Percentiles rank a stretch among this genome's conserved stretches.
These are phyloP conservation scores for Diploscapter pachys DNA, from an alignment of 1,140 invertebrate genomes.

Conservation along the genomic window DNA sequence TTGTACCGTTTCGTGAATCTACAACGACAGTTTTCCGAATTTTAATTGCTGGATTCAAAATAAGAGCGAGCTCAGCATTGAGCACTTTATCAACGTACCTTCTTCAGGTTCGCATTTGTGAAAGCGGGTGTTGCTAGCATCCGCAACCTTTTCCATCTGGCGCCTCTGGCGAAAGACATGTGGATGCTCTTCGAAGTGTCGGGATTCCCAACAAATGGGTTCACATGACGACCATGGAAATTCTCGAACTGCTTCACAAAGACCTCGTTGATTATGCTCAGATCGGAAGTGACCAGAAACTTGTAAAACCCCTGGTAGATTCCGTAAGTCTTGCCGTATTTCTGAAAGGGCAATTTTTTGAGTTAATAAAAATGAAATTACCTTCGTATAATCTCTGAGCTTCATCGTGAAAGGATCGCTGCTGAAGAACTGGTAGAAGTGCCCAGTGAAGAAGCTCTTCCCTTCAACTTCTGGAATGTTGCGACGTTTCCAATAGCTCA, in stretches of 20 bases:
- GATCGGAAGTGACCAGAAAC: constrained; percentile 60
- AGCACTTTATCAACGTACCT: constrained; percentile 60
- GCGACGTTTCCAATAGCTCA: constrained; percentile 48
- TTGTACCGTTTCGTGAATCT: constrained; percentile 50
- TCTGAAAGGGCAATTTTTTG: constrained; percentile 45
- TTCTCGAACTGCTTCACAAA: constrained; percentile 62
- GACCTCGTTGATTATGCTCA: constrained; percentile 60
- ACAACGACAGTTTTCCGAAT: constrained; percentile 33
- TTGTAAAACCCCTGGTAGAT: constrained; percentile 50
- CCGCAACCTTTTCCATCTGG: constrained; percentile 19
- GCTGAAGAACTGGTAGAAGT: constrained; percentile 47
- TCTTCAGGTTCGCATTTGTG: constrained; percentile 50
- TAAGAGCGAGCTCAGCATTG: constrained; percentile 61
- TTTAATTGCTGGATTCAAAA: constrained; percentile 61
- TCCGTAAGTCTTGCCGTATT: constrained; percentile 62
- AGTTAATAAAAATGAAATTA: constrained; percentile 31
- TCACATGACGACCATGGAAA: constrained; percentile 61
- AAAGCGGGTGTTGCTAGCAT: constrained; percentile 16
- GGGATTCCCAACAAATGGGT: neutral
- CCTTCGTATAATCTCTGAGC: neutral
- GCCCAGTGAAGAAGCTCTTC: constrained; percentile 60
- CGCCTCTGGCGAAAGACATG: constrained; percentile 22
- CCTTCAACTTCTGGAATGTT: constrained; percentile 59
- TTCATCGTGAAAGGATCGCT: constrained; percentile 21
- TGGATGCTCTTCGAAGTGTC: neutral